Conservation (phyloP, 2,113 vertebrate species). For the Takifugu flavidus region DNA sequence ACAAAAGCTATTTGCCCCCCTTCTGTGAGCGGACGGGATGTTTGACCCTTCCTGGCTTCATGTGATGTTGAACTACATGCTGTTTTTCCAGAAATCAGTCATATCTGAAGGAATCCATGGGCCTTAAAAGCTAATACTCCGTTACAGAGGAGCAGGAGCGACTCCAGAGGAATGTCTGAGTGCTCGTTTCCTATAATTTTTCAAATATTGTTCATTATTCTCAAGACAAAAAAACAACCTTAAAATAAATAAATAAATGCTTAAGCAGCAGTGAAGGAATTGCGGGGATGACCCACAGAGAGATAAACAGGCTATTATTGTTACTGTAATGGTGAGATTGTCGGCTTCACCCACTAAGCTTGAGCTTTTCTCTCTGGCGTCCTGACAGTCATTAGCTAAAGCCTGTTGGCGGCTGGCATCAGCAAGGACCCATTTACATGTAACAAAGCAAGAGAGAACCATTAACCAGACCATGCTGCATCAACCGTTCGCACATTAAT, state of each 20-base stretch:
- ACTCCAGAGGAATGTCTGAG: neutral
- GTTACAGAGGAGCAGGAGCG: too few species aligned
- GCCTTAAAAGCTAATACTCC: neutral
- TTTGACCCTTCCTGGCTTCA: conserved; percentile 1
- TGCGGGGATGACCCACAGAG: neutral
- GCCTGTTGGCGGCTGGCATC: conserved; percentile 36
- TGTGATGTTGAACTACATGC: neutral
- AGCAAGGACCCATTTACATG: conserved; percentile 36
- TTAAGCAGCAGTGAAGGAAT: conserved; percentile 6
- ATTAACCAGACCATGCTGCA: conserved; percentile 52
- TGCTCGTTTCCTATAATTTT: conserved; percentile 7
- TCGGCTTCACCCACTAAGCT: conserved; percentile 26
- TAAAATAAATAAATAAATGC: conserved; percentile 12
- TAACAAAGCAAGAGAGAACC: conserved; percentile 41
- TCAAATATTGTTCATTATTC: conserved; percentile 3
- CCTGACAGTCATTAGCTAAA: conserved; percentile 46
- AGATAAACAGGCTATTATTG: conserved; percentile 22
- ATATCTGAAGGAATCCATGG: neutral
- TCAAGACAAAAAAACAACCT: conserved; percentile 8
- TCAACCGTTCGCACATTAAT: conserved; percentile 32
- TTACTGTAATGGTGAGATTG: conserved; percentile 28
- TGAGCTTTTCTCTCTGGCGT: conserved; percentile 23
- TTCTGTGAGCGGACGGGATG: neutral
- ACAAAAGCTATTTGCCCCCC: neutral
- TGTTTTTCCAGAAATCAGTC: neutral